Base-by-base conservation (phyloP, 2,888 invertebrate species). In the Sisyra nigra region DNA sequence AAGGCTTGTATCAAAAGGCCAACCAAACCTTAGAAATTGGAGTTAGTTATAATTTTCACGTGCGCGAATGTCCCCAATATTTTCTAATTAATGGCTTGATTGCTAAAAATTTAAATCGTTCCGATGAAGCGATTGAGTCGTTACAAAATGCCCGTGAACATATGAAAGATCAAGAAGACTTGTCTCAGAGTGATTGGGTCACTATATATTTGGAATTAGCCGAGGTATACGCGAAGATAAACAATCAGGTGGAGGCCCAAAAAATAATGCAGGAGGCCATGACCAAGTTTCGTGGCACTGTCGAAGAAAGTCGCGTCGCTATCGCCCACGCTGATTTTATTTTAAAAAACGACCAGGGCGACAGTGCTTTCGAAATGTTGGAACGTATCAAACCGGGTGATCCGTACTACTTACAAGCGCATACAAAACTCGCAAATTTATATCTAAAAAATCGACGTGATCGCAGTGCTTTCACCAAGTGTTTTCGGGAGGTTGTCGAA, bases 21-120 rank as follows among this genome's bases (percentile, higher is more conserved):
- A 73, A 82, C 9, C 88, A 91, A 58, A 80, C 80, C 44, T 65
- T 97, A 37, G 94, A 96, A 63, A 74, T 85, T 49, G 91, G 88
- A 44, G 66, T 96, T 10, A 92, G 92, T 55, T 84, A 86, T 55
- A 88, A 94, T 61, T 94, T 97, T 57, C 81, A 86, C 62, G 81
- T 96, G 0, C 68, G 93, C 49, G 92, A 94, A 46, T 83, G 86
- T 61, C 87, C 93, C 0, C 68, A 91, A 57, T 97, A 89, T 57
- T 88, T 93, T 63, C 72, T 92, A 47, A 73, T 93, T 1, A 75
- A 78, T 50, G 93, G 92, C 1, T 69, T 86, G 18, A 79, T 94
- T 40, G 74, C 85, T 49, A 89, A 85, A 57, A 73, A 78, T 51
- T 72, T 74, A 42, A 76, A 77, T 13, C 75, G 84, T 52, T 62